Evolutionary conservation across 2,113 vertebrate genomes (phyloP).

Genomic region (Cichladusa arquata): DNA sequence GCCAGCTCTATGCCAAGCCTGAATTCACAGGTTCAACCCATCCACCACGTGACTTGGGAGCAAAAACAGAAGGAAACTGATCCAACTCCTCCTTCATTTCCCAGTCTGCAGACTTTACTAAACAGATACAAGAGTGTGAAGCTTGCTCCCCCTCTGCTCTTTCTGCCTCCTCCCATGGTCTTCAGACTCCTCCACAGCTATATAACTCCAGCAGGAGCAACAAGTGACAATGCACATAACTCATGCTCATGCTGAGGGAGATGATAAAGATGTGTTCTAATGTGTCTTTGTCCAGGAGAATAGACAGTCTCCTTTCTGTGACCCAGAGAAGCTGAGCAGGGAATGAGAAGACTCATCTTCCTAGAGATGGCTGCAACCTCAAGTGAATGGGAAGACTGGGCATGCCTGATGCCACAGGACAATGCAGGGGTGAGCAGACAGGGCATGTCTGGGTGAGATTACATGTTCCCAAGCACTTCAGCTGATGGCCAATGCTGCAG

Average conservation of each 20-base stretch:
- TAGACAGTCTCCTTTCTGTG: neutral
- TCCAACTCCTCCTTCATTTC: neutral
- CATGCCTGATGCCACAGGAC: neutral
- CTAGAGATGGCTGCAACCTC: neutral
- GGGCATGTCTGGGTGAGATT: neutral
- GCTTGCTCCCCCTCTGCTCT: neutral
- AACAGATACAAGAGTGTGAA: neutral
- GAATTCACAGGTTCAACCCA: neutral
- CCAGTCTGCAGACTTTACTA: neutral
- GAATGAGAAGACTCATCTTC: neutral
- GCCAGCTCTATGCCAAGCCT: neutral
- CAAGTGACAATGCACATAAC: neutral
- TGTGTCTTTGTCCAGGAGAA: neutral
- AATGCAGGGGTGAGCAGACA: neutral
- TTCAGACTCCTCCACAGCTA: neutral
- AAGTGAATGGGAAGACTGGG: accelerated
- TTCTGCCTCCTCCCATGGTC: neutral
- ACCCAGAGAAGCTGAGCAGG: neutral
- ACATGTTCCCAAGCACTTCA: neutral
- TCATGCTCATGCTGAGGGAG: neutral
- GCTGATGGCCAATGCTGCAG: neutral
- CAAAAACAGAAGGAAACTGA: neutral
- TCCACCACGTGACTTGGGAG: accelerated
- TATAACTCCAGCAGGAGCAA: neutral
- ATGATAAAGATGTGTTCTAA: neutral